These are phyloP conservation scores for Stercorarius parasiticus DNA, from an alignment of 2,113 vertebrate species.

Conservation along the genomic window DNA sequence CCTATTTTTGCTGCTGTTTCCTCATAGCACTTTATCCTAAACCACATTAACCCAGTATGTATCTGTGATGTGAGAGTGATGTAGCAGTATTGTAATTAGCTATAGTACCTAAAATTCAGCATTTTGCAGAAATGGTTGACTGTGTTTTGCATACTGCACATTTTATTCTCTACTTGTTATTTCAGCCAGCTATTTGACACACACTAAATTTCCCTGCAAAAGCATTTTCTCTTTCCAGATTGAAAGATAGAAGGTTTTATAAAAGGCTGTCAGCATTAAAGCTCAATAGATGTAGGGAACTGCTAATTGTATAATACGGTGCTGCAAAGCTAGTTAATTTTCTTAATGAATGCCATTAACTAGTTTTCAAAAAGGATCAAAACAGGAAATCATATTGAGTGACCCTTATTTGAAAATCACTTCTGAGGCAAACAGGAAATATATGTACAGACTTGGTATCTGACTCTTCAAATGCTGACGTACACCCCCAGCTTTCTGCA, in stretches of 20 bases:
- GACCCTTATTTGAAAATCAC: not conserved
- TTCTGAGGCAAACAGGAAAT: not conserved
- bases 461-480: not conserved
- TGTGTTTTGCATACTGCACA: not conserved
- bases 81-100: not conserved
- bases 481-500: not conserved
- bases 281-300: not conserved
- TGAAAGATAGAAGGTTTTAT: not conserved
- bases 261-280: not conserved
- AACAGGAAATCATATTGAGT: not conserved
- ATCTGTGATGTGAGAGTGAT: not conserved
- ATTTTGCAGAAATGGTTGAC: not conserved
- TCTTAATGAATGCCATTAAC: not conserved
- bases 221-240: not conserved
- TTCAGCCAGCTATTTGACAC: not conserved
- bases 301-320: constrained; percentile 11
- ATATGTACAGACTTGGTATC: not conserved
- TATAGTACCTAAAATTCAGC: not conserved
- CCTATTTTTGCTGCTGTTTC: not conserved
- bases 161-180: not conserved
- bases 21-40: not conserved
- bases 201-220: not conserved
- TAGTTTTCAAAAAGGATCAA: not conserved
- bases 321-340: constrained; percentile 12
- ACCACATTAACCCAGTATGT: not conserved